A percentile compares a stretch with the other conserved stretches of the same genome.
Conservation (phyloP, 2,113 vertebrate species). For the Eptatretus burgeri region DNA sequence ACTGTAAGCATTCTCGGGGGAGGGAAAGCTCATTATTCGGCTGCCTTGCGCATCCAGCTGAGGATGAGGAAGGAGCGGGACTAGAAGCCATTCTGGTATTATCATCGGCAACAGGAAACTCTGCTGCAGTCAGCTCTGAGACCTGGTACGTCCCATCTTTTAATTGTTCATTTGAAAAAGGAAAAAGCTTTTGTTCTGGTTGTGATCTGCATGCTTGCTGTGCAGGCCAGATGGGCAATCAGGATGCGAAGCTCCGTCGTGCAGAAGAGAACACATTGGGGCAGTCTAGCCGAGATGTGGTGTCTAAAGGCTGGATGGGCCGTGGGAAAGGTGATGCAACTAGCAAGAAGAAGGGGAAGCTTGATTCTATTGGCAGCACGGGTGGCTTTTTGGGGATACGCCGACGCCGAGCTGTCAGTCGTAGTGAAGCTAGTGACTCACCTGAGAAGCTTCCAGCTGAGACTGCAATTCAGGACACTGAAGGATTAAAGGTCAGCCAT, state of each 20-base stretch:
- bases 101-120: not conserved
- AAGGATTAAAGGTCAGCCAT: not conserved
- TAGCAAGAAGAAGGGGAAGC: not conserved
- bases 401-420: slow-evolving; percentile 1
- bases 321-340: not conserved
- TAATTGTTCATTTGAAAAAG: not conserved
- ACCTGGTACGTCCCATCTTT: not conserved
- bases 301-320: slow-evolving; percentile 1
- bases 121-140: not conserved
- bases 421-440: not conserved
- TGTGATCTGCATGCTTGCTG: slow-evolving; percentile 1
- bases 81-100: not conserved
- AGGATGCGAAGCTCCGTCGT: slow-evolving; percentile 6
- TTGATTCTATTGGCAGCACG: not conserved
- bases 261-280: not conserved
- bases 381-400: slow-evolving; percentile 3
- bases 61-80: not conserved
- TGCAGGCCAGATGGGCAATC: not conserved
- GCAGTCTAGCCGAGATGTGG: not conserved
- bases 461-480: not conserved
- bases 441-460: not conserved
- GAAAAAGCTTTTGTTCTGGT: not conserved
- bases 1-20: not conserved
- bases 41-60: not conserved
- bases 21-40: not conserved